These are phyloP conservation scores for Gasteruption jaculator DNA, from an alignment of 2,888 invertebrate genomes.

Conservation along the genomic window DNA sequence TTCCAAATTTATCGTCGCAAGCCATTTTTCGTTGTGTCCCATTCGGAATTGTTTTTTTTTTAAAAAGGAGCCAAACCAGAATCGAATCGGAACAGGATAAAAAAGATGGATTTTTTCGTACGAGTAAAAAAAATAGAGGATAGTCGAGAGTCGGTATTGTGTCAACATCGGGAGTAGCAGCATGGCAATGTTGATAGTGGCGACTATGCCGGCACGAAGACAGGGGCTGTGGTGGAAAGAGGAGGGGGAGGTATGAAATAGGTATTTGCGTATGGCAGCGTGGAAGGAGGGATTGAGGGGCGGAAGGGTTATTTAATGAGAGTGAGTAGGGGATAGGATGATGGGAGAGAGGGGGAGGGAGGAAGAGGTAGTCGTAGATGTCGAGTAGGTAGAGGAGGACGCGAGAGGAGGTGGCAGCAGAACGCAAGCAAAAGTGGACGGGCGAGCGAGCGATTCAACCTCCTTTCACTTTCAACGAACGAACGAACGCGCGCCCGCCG, in stretches of 20 bases:
- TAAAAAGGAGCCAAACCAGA: too few species aligned
- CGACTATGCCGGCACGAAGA: conserved; percentile 9
- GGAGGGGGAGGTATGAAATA: conserved; percentile 10
- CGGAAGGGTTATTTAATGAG: conserved; percentile 22
- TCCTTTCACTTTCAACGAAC: conserved; percentile 52
- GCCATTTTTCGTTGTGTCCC: too few species aligned
- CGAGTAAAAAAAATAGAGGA: too few species aligned
- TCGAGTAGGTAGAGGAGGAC: conserved; percentile 20
- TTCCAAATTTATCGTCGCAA: too few species aligned
- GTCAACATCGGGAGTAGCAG: too few species aligned
- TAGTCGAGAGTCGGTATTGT: too few species aligned
- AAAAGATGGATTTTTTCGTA: too few species aligned
- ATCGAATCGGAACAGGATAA: too few species aligned
- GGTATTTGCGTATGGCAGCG: conserved; percentile 13
- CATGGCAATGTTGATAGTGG: too few species aligned
- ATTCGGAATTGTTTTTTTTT: too few species aligned
- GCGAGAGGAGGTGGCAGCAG: conserved; percentile 28
- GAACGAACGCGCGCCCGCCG: conserved; percentile 44
- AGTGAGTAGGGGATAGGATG: conserved; percentile 15
- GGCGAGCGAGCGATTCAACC: conserved; percentile 48
- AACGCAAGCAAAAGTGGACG: conserved; percentile 39
- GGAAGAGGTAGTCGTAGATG: conserved; percentile 21
- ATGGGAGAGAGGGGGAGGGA: conserved; percentile 15
- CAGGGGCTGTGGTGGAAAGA: conserved; percentile 7
- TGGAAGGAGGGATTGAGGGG: conserved; percentile 11